Conservation (phyloP, 1,140 invertebrate species). For the Drosophila pseudoobscura region DNA sequence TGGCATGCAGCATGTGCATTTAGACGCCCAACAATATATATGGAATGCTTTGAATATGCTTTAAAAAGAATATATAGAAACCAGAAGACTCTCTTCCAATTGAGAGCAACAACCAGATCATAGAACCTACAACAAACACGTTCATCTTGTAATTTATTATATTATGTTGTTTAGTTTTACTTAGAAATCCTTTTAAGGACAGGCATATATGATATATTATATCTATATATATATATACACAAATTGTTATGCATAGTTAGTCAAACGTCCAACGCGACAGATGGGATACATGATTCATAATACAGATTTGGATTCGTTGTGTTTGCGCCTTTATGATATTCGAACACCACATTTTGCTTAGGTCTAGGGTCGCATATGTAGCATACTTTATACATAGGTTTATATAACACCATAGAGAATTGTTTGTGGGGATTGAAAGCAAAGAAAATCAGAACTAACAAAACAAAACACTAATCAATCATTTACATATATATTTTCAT, state of each 20-base stretch:
- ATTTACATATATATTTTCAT: constrained; percentile 49
- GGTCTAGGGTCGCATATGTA: constrained; percentile 32
- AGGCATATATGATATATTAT: constrained; percentile 18
- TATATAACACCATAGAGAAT: constrained; percentile 31
- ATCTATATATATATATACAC: constrained; percentile 20
- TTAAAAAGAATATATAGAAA: constrained; percentile 53
- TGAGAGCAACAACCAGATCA: too few species aligned
- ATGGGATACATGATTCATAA: too few species aligned
- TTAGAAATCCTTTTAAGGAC: constrained; percentile 22
- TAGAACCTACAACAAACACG: constrained; percentile 8
- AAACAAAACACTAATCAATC: constrained; percentile 25
- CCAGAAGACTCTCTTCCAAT: constrained; percentile 43
- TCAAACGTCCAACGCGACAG: constrained; percentile 20
- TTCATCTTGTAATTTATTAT: constrained; percentile 59
- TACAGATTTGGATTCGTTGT: constrained; percentile 17
- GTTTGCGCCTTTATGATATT: constrained; percentile 37
- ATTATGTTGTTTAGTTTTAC: constrained; percentile 58
- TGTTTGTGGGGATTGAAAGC: constrained; percentile 18
- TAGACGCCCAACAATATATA: constrained; percentile 56
- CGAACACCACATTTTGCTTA: constrained; percentile 28
- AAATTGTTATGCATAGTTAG: constrained; percentile 59
- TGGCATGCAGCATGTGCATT: constrained; percentile 63
- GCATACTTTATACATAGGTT: neutral
- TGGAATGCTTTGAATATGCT: constrained; percentile 81
- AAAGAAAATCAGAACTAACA: constrained; percentile 38